A percentile compares a stretch with the other conserved stretches of the same genome.
Conservation (phyloP, 2,797 vertebrate genomes). For the Lutjanus campechanus region DNA sequence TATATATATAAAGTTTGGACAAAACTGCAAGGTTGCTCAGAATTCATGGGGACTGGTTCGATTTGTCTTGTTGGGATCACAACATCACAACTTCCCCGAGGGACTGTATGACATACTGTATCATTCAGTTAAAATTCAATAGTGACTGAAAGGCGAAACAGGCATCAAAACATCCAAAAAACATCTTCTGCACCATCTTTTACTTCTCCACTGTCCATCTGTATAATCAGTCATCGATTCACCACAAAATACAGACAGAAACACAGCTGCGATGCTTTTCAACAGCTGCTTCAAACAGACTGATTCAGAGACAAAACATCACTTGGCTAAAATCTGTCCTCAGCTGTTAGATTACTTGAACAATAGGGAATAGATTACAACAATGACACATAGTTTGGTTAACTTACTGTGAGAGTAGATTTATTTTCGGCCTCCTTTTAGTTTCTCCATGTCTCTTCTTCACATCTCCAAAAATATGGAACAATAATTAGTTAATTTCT, state of each 20-base stretch:
- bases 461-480: not conserved
- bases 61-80: too few relatives aligned
- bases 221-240: not conserved
- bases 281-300: not conserved
- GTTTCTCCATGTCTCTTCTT: not conserved
- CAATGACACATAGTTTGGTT: not conserved
- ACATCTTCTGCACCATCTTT: not conserved
- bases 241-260: not conserved
- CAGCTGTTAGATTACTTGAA: not conserved
- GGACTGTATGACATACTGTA: too few relatives aligned
- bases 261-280: not conserved
- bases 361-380: not conserved
- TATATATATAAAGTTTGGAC: too few relatives aligned
- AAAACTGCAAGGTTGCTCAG: too few relatives aligned
- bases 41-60: too few relatives aligned
- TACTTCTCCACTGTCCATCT: not conserved
- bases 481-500: not conserved
- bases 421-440: not conserved
- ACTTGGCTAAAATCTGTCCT: not conserved
- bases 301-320: too few relatives aligned
- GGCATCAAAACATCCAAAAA: too few relatives aligned
- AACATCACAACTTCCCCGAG: too few relatives aligned
- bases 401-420: slow-evolving; percentile 6
- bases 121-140: too few relatives aligned
- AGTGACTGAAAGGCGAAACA: too few relatives aligned